Base-by-base conservation (phyloP, 2,888 invertebrate genomes). In the Carabus problematicus region DNA sequence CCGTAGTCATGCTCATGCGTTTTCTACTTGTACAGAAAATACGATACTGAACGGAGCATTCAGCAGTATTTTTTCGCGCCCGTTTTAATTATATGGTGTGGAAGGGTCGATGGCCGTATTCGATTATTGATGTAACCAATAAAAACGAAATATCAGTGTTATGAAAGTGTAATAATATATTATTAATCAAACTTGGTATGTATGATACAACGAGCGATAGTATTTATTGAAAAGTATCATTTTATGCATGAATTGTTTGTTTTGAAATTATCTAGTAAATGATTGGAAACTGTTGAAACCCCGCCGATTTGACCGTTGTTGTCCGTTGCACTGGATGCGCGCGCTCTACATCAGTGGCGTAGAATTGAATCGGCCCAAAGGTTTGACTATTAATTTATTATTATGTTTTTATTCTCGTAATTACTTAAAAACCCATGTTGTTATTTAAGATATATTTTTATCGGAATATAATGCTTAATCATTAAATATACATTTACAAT, bases 301-400 rank as follows among this genome's bases (percentile, higher is more conserved):
- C 54, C 62, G 69, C 69, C 62, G 62, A 43, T 69, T 55, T 39
- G 16, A 12, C 54, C 43, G 61, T 69, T 56, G 56, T 56, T 69
- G 67, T 60, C 59, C 67, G 67, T 67, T 67, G 52, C 67, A 67
- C 39, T 49, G 54, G 69, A 18, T 69, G 62, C 62, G 69, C 69
- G 69, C 69, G 69, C 42, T 55, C 11, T 43, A 3, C 0, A 9
- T 14, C 61, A 69, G 43, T 42, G 69, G 55, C 56, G 62, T 61
- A 43, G 69, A 14, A 18, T 29, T 29, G 6, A 29, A 29, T 29
- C 29, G 29, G 29, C 29, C 6, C 29, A 29, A 3, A 29, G 29
- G 29, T 29, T 29, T 29, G 3, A 29, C 6, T 3, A 29, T 29
- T 29, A 29, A 29, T 29, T 29, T 29, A 29, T 2, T 29, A 29